A percentile compares a stretch with the other conserved stretches of the same genome.
These are phyloP conservation scores for Engraulis encrasicolus DNA, from an alignment of 2,113 vertebrate species.

Conservation along the genomic window DNA sequence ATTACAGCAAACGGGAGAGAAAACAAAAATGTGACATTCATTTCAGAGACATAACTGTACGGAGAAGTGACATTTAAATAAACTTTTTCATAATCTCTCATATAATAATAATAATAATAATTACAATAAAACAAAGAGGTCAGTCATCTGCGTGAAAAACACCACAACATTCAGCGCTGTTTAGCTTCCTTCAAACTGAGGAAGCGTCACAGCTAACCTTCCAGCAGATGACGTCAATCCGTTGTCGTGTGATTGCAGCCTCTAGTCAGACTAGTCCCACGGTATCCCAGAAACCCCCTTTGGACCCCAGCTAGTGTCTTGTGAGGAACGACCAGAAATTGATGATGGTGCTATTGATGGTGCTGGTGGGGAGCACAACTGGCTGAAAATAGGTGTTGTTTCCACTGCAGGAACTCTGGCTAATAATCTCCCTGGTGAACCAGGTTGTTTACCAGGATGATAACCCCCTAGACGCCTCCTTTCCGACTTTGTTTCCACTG, in stretches of 20 bases:
- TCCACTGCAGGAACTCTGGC: too few species aligned
- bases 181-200: background rate
- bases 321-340: too few species aligned
- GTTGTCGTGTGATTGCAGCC: background rate
- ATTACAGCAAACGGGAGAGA: background rate
- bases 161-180: background rate
- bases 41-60: background rate
- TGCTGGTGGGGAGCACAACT: too few species aligned
- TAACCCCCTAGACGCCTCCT: too few species aligned
- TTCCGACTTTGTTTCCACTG: too few species aligned
- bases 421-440: too few species aligned
- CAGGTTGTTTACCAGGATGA: too few species aligned
- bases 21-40: constrained; percentile 3
- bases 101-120: constrained; percentile 1
- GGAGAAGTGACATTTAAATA: background rate
- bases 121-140: background rate
- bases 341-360: too few species aligned
- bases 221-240: background rate
- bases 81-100: background rate
- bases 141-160: background rate
- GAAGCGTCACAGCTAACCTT: background rate
- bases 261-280: background rate
- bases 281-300: background rate
- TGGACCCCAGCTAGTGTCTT: background rate
- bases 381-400: too few species aligned